Percentiles rank a stretch among this genome's conserved stretches.
These are phyloP conservation scores for Melanostoma scalare DNA, from an alignment of 2,888 invertebrate species.

Conservation along the genomic window DNA sequence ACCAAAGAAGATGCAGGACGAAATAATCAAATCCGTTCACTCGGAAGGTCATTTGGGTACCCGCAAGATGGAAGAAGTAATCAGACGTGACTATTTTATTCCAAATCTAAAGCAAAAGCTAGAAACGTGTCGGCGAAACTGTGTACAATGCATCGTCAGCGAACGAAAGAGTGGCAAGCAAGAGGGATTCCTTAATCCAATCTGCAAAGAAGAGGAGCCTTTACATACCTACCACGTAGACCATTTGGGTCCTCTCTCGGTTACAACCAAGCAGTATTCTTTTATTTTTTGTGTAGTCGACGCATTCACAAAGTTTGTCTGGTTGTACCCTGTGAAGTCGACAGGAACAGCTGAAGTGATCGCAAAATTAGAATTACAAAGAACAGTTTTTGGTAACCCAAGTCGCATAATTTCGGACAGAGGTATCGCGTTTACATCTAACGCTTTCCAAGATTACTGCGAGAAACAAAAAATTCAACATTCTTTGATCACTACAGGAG, in stretches of 20 bases:
- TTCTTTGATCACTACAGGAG: conserved; percentile 44
- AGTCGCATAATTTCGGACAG: conserved; percentile 51
- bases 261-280: conserved; percentile 74
- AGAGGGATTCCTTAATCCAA: conserved; percentile 43
- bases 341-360: conserved; percentile 76
- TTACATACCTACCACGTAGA: conserved; percentile 75
- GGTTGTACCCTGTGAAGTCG: conserved; percentile 77
- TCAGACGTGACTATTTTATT: conserved; percentile 18
- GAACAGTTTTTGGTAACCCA: conserved; percentile 52
- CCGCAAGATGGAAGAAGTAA: conserved; percentile 33
- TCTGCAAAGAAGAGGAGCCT: conserved; percentile 44
- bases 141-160: conserved; percentile 30
- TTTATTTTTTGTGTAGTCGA: conserved; percentile 78
- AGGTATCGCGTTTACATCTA: conserved; percentile 55
- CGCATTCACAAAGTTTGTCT: conserved; percentile 78
- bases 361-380: conserved; percentile 74
- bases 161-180: conserved; percentile 29
- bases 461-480: conserved; percentile 29
- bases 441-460: conserved; percentile 48
- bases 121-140: not conserved
- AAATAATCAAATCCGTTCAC: conserved; percentile 21
- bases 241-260: conserved; percentile 78
- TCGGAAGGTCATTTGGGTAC: no score
- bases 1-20: conserved; percentile 16
- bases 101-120: conserved; percentile 23